These are phyloP conservation scores for Papilio dardanus DNA, from an alignment of 1,140 invertebrate species.

Conservation along the genomic window DNA sequence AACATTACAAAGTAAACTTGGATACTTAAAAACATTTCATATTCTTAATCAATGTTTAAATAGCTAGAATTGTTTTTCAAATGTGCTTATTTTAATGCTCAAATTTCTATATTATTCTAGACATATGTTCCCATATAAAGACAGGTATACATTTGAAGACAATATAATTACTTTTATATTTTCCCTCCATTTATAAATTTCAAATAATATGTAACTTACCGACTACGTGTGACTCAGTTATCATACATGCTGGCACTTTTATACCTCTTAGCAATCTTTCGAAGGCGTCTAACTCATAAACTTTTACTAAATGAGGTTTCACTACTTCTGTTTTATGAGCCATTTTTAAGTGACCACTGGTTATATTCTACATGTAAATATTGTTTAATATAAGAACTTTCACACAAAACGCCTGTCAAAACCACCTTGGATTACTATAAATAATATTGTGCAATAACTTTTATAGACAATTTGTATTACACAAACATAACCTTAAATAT, in stretches of 20 bases:
- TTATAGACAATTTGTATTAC: constrained; percentile 2
- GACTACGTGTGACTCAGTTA: constrained; percentile 79
- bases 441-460: constrained; percentile 30
- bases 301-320: constrained; percentile 75
- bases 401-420: neutral
- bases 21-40: too few relatives aligned
- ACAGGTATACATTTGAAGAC: neutral
- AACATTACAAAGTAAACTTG: too few relatives aligned
- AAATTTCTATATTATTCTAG: too few relatives aligned
- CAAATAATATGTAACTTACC: constrained; percentile 58
- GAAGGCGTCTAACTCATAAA: constrained; percentile 83
- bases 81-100: too few relatives aligned
- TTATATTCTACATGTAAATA: constrained; percentile 1
- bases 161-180: neutral
- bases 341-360: constrained; percentile 46
- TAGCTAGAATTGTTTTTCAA: too few relatives aligned
- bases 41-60: too few relatives aligned
- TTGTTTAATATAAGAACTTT: neutral
- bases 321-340: constrained; percentile 59
- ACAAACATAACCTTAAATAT: constrained; percentile 24
- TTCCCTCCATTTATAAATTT: constrained; percentile 4
- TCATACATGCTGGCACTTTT: constrained; percentile 84
- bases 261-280: constrained; percentile 82
- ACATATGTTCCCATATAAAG: too few relatives aligned
- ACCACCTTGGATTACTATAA: neutral